phyloP scores from a whole-genome alignment of 2,888 invertebrate species.

The Brenthis ino region DNA sequence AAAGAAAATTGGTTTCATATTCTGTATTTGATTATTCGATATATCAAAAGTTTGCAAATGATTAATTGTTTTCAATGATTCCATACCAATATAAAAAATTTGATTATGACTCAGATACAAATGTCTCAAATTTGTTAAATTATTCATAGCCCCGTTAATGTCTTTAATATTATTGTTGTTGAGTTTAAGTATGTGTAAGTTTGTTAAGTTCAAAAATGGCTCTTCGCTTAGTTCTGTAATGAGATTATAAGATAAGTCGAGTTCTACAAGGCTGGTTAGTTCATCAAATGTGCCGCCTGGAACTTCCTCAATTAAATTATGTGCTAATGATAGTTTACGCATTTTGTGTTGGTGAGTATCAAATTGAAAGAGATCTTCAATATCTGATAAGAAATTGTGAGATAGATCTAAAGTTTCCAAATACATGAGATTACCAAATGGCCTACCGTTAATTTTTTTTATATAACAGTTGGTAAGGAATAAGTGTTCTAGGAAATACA shows the following conservation, averaged over 20 bases:
- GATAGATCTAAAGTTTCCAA: slow-evolving; percentile 63
- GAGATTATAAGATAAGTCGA: slow-evolving; percentile 64
- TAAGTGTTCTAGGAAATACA: slow-evolving; percentile 54
- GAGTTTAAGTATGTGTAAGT: slow-evolving; percentile 55
- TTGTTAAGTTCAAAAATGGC: slow-evolving; percentile 63
- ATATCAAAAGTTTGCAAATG: slow-evolving; percentile 72
- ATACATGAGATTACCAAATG: slow-evolving; percentile 55
- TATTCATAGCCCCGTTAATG: slow-evolving; percentile 69
- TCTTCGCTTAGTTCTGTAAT: slow-evolving; percentile 61
- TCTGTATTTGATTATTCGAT: slow-evolving; percentile 60
- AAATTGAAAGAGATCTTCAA: slow-evolving; percentile 60
- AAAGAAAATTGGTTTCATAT: slow-evolving; percentile 59
- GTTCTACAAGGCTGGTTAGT: slow-evolving; percentile 55
- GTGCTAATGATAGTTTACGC: slow-evolving; percentile 52
- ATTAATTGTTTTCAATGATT: slow-evolving; percentile 61
- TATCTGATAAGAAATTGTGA: slow-evolving; percentile 53
- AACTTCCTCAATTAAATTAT: slow-evolving; percentile 57
- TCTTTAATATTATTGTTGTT: slow-evolving; percentile 65
- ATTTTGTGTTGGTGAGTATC: slow-evolving; percentile 57
- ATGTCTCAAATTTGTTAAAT: slow-evolving; percentile 60
- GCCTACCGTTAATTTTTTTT: slow-evolving; percentile 49
- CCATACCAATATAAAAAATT: slow-evolving; percentile 58
- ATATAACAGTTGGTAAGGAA: slow-evolving; percentile 54
- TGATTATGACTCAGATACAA: slow-evolving; percentile 62
- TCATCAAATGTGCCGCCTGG: slow-evolving; percentile 56